Percentiles rank a stretch among this genome's conserved stretches.
These are phyloP conservation scores for Ophonus ardosiacus DNA, from an alignment of 2,888 invertebrate species.

Conservation along the genomic window DNA sequence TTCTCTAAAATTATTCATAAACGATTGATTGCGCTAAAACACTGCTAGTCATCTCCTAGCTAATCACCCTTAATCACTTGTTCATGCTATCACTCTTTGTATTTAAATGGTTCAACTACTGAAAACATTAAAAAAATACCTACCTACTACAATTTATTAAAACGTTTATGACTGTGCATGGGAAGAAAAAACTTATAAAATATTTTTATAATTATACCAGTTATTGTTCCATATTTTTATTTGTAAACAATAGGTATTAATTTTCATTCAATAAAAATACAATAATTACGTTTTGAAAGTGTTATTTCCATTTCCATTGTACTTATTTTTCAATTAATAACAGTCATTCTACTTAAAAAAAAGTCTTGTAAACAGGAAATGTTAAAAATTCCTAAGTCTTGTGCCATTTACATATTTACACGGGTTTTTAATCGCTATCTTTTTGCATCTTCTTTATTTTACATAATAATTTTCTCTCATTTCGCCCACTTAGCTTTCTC, in stretches of 20 bases:
- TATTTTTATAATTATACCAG: too few relatives aligned
- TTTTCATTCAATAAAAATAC: constrained; percentile 27
- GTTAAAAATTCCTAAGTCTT: not conserved
- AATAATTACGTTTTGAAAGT: constrained; percentile 14
- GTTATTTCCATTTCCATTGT: constrained; percentile 15
- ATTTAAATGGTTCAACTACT: too few relatives aligned
- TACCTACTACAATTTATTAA: too few relatives aligned
- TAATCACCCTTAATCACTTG: too few relatives aligned
- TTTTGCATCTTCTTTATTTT: constrained; percentile 10
- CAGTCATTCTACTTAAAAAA: not conserved
- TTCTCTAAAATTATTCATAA: too few relatives aligned
- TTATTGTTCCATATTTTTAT: not conserved
- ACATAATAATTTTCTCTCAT: not conserved
- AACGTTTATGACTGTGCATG: too few relatives aligned
- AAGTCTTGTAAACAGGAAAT: constrained; percentile 4
- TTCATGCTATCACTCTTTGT: too few relatives aligned
- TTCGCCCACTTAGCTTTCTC: constrained; percentile 45
- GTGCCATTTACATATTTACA: constrained; percentile 23
- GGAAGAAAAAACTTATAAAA: too few relatives aligned
- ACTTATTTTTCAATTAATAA: not conserved
- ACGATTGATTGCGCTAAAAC: too few relatives aligned
- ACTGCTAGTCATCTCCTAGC: too few relatives aligned
- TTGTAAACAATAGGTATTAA: constrained; percentile 11
- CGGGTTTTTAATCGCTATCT: constrained; percentile 19
- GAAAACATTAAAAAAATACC: too few relatives aligned